A percentile compares a stretch with the other conserved stretches of the same genome.
Evolutionary conservation across 2,888 invertebrate genomes (phyloP).

Genomic region (Holacanthella duospinosa): DNA sequence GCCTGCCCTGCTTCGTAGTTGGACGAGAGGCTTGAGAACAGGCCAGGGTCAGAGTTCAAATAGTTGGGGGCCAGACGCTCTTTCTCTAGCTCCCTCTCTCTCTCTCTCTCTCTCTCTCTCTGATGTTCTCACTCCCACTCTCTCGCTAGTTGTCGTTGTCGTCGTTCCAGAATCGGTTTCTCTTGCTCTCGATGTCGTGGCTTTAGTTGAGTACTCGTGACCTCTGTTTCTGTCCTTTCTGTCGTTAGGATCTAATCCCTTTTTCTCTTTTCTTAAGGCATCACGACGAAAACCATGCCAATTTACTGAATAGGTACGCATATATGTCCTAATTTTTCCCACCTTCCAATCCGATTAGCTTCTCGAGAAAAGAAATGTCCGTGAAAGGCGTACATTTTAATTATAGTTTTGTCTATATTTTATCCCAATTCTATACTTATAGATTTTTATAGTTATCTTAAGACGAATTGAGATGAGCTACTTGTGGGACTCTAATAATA

Average conservation of each 20-base stretch:
- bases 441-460: too few relatives aligned
- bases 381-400: too few relatives aligned
- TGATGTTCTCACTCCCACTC: neutral
- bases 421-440: too few relatives aligned
- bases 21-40: neutral
- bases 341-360: neutral
- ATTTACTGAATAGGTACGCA: conserved; percentile 72
- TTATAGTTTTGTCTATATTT: too few relatives aligned
- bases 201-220: neutral
- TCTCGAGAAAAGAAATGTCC: too few relatives aligned
- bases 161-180: neutral
- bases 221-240: neutral
- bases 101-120: neutral
- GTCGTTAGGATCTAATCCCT: neutral
- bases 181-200: neutral
- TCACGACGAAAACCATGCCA: conserved; percentile 90
- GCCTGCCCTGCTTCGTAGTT: neutral
- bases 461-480: too few relatives aligned
- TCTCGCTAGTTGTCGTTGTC: neutral
- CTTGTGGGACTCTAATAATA: too few relatives aligned
- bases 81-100: neutral
- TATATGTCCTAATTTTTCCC: neutral
- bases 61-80: neutral
- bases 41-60: conserved; percentile 1
- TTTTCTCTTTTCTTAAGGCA: conserved; percentile 54